Evolutionary conservation across 2,888 invertebrate species (phyloP), one percentile per base, ranked within the genome.

Genomic region (Ametastegia equiseti): DNA sequence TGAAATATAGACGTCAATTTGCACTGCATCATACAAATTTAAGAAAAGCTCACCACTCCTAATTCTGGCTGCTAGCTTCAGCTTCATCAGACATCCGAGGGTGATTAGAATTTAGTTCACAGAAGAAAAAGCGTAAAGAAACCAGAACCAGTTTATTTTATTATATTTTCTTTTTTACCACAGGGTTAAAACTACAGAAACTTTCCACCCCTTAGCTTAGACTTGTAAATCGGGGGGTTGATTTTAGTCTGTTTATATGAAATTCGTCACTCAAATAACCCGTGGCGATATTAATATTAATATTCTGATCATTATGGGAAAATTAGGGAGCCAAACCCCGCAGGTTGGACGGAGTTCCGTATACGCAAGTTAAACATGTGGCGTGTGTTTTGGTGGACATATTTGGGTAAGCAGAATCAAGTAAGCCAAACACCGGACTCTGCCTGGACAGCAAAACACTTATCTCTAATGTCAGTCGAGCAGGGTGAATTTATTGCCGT

Each of bases 331-430:
- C n/a, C 30, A 6, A 15, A 15, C 45, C 54, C 54, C 71, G n/a
- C n/a, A 11, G 71, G 47, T 45, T 47, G 47, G 9, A 30, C 27
- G 11, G 71, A 23, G 47, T 71, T 71, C 27, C 27, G 7, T 30
- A 27, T 27, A 45, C 39, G 15, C 15, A 60, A 13, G 42, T 39
- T 67, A 11, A 39, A 23, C 23, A 42, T 23, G 39, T 71, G 27
- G 42, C 69, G 69, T 27, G 69, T 45, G 27, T 42, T 71, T 30
- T 15, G 45, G 45, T 30, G 45, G 71, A 71, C 47, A 71, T n/a
- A n/a, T n/a, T 27, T 71, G 47, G 45, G 45, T 71, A 71, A 71
- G 71, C 75, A 54, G 36, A 75, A 75, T 75, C 75, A 50, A 75
- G 54, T n/a, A 36, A 75, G n/a, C 54, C 36, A 75, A 75, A 75